Base-by-base conservation (phyloP, 2,113 vertebrate genomes). In the Crotalus horridus region DNA sequence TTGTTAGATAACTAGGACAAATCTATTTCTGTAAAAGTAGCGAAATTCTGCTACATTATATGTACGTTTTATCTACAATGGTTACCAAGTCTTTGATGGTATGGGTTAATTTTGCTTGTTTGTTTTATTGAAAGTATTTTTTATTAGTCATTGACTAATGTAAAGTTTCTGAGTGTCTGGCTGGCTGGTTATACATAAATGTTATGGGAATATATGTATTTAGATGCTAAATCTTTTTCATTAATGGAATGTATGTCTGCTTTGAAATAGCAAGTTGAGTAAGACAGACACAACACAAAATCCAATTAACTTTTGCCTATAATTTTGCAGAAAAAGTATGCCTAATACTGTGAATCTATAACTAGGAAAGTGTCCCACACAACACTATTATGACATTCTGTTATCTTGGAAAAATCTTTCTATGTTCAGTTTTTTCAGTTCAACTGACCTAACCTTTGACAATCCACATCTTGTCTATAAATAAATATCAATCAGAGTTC, bases 301-400 rank as follows among this genome's bases (percentile, higher is more conserved):
- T 29, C 81, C 91, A 91, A 95, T 91, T 33, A 58, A 91, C 0
- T 58, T 55, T 23, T 92, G 91, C 85, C 74, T 88, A 93, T 93
- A 85, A 21, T 20, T 17, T 39, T 20, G 29, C n/a, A 6, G 0
- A 0, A 20, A 93, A 89, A 21, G 6, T 46, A 53, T 69, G 21
- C 86, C 20, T 88, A 81, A 58, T 85, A 88, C 64, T 0, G 17
- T 89, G 69, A 23, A 90, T 74, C 89, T 92, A 39, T 43, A 29
- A 91, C 46, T 56, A 85, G 51, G 69, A 91, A 88, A 21, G 59
- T 85, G 92, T 85, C 88, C 8, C 23, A 4, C 24, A 46, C 1
- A 0, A 20, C 17, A 43, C 86, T 94, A 88, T 89, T 88, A 91
- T 55, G 69, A 7, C 43, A 20, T 51, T 91, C 53, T 90, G 8